A percentile compares a stretch with the other conserved stretches of the same genome.
These are phyloP conservation scores for Gavialis gangeticus DNA, from an alignment of 2,113 vertebrate species.

Conservation along the genomic window DNA sequence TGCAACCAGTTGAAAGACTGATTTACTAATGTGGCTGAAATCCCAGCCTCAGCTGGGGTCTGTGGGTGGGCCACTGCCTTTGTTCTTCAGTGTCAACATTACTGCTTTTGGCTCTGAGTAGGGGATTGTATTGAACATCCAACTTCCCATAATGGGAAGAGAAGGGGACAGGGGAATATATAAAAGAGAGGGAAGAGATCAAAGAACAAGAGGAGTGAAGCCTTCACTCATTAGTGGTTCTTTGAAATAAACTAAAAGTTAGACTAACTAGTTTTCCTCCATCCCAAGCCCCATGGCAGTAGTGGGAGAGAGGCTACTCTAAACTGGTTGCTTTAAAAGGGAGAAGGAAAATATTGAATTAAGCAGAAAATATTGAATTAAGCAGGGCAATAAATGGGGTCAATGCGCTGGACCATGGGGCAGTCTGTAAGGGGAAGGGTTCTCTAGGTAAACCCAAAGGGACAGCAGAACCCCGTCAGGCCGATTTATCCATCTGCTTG, in stretches of 20 bases:
- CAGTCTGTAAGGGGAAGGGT: background rate
- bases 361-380: accelerated
- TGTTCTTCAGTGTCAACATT: background rate
- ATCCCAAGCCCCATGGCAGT: background rate
- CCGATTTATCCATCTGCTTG: background rate
- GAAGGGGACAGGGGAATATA: background rate
- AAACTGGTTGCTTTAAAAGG: background rate
- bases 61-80: background rate
- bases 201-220: background rate
- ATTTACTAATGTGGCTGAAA: background rate
- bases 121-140: background rate
- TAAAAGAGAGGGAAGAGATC: background rate
- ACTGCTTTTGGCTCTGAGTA: background rate
- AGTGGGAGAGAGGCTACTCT: background rate
- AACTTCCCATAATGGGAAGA: background rate
- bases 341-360: background rate
- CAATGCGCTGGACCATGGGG: background rate
- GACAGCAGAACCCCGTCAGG: background rate
- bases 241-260: background rate
- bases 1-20: background rate
- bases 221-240: background rate
- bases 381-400: accelerated
- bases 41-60: background rate
- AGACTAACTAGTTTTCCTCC: background rate
- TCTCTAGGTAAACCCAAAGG: accelerated